Conservation (phyloP, 2,113 vertebrate genomes). For the Chloropsis hardwickii region DNA sequence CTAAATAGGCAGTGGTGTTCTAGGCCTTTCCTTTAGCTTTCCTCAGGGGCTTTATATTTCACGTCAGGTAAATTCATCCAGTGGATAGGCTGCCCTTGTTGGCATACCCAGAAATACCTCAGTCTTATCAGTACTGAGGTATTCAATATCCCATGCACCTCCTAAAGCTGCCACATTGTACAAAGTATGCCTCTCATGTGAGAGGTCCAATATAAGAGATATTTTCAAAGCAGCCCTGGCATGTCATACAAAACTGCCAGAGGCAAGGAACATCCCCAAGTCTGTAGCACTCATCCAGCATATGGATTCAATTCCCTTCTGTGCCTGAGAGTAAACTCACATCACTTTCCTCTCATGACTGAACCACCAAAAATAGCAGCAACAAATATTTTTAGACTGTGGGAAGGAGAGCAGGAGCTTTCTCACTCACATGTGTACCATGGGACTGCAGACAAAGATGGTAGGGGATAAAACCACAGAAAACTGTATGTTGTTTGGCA, state of each 20-base stretch:
- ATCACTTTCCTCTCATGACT: not conserved
- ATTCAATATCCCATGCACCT: not conserved
- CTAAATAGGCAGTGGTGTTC: not conserved
- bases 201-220: not conserved
- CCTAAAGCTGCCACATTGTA: not conserved
- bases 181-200: not conserved
- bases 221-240: constrained; percentile 2
- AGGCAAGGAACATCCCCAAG: not conserved
- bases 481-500: not conserved
- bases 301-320: constrained; percentile 1
- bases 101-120: not conserved
- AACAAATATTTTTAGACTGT: constrained; percentile 38
- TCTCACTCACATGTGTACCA: not conserved
- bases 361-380: constrained; percentile 2
- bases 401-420: not conserved
- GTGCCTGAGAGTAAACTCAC: constrained; percentile 19
- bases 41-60: not conserved
- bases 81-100: not conserved
- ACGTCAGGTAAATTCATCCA: not conserved
- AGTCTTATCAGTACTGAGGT: not conserved
- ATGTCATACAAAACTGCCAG: not conserved
- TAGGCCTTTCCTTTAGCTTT: not conserved
- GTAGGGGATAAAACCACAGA: not conserved
- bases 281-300: not conserved
- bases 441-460: not conserved